A percentile compares a stretch with the other conserved stretches of the same genome.
Evolutionary conservation across 2,888 invertebrate species (phyloP).

Genomic region (Polyommatus icarus): DNA sequence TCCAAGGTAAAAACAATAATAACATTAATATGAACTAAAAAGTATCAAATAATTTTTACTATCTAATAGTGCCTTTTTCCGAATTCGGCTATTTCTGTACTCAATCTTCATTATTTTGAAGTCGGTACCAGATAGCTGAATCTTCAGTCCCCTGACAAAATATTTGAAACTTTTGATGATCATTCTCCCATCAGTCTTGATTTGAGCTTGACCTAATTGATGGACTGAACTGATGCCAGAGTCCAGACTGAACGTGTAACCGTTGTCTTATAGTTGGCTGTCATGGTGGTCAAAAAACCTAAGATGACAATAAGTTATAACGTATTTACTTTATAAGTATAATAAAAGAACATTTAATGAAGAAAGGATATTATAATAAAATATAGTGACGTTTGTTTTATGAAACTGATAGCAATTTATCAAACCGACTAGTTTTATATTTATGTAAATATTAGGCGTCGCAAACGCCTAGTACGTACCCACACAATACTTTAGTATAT

Average conservation of each 20-base stretch:
- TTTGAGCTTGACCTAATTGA: background rate
- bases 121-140: too few relatives aligned
- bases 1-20: too few relatives aligned
- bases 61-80: too few relatives aligned
- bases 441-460: background rate
- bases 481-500: background rate
- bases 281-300: background rate
- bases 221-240: background rate
- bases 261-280: background rate
- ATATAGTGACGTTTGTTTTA: background rate
- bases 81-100: too few relatives aligned
- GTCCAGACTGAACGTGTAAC: too few relatives aligned
- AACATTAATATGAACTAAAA: too few relatives aligned
- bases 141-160: too few relatives aligned
- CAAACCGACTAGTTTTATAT: background rate
- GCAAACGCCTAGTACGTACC: background rate
- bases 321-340: background rate
- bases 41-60: too few relatives aligned
- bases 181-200: too few relatives aligned
- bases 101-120: too few relatives aligned
- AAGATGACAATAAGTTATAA: background rate
- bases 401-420: conserved; percentile 2
- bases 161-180: too few relatives aligned
- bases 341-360: background rate
- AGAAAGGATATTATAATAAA: background rate